Percentiles rank a stretch among this genome's conserved stretches.
Conservation (phyloP, 1,140 invertebrate species). For the Meloidogyne hapla region DNA sequence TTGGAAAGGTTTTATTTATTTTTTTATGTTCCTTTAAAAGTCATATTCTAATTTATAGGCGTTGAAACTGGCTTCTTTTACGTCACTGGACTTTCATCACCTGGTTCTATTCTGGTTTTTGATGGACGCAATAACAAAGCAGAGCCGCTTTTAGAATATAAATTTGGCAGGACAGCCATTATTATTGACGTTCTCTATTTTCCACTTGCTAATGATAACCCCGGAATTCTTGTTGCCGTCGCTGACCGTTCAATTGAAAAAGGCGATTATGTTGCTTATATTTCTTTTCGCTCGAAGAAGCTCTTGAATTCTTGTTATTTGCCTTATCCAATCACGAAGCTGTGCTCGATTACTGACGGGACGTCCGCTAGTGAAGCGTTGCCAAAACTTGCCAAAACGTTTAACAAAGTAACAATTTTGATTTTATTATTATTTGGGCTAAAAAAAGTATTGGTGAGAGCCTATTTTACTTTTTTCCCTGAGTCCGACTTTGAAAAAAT, state of each 20-base stretch:
- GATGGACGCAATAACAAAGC: conserved; percentile 21
- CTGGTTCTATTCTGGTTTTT: conserved; percentile 24
- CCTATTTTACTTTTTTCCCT: no score
- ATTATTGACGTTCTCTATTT: conserved; percentile 33
- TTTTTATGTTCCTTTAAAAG: conserved; percentile 11
- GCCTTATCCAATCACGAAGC: conserved; percentile 24
- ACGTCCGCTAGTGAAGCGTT: conserved; percentile 11
- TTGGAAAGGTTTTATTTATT: conserved; percentile 30
- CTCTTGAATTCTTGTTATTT: conserved; percentile 29
- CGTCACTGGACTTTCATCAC: background rate
- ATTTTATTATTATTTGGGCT: no score
- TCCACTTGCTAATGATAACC: conserved; percentile 19
- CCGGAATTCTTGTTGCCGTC: conserved; percentile 33
- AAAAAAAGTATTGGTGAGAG: no score
- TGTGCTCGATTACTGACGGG: conserved; percentile 31
- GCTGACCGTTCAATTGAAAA: conserved; percentile 22
- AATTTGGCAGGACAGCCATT: conserved; percentile 28
- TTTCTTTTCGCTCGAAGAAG: conserved; percentile 19
- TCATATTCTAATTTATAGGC: conserved; percentile 14
- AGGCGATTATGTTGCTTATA: conserved; percentile 31
- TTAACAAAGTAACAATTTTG: conserved; percentile 8
- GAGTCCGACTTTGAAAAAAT: no score
- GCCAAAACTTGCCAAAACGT: background rate
- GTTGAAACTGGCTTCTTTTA: conserved; percentile 28
- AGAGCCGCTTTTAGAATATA: conserved; percentile 5